Evolutionary conservation across 2,888 invertebrate species (phyloP).

Genomic region (Anorthoa munda): DNA sequence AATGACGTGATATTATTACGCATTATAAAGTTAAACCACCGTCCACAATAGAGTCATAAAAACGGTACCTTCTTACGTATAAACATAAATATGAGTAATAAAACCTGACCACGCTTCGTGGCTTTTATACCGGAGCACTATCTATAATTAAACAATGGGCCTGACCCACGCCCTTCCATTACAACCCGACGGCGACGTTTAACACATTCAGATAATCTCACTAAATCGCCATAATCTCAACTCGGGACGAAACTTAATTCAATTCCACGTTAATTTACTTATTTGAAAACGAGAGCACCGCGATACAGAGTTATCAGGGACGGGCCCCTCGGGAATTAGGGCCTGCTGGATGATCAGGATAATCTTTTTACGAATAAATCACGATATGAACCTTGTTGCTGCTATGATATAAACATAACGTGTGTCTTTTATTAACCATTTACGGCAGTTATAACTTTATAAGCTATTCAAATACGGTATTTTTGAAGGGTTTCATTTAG

Average conservation of each 20-base stretch:
- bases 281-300: conserved; percentile 85
- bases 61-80: conserved; percentile 69
- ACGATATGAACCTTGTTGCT: conserved; percentile 67
- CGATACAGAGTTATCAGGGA: conserved; percentile 79
- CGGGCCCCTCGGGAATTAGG: conserved; percentile 77
- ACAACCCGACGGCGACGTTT: conserved; percentile 85
- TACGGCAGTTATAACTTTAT: conserved; percentile 26
- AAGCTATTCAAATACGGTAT: background rate
- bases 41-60: conserved; percentile 69
- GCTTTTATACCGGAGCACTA: conserved; percentile 80
- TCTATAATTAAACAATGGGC: conserved; percentile 88
- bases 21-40: conserved; percentile 66
- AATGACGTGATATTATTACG: conserved; percentile 63
- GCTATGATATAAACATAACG: conserved; percentile 55
- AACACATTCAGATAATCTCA: conserved; percentile 89
- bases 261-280: conserved; percentile 89
- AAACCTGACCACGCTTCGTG: conserved; percentile 73
- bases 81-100: conserved; percentile 75
- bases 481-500: background rate
- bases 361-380: conserved; percentile 85
- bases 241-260: conserved; percentile 87
- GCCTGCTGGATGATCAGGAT: conserved; percentile 80
- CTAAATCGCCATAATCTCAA: conserved; percentile 88
- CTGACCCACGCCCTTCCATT: conserved; percentile 83
- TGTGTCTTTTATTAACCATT: conserved; percentile 48